A percentile compares a stretch with the other conserved stretches of the same genome.
Conservation (phyloP, 2,888 invertebrate genomes). For the Geophilus truncorum region DNA sequence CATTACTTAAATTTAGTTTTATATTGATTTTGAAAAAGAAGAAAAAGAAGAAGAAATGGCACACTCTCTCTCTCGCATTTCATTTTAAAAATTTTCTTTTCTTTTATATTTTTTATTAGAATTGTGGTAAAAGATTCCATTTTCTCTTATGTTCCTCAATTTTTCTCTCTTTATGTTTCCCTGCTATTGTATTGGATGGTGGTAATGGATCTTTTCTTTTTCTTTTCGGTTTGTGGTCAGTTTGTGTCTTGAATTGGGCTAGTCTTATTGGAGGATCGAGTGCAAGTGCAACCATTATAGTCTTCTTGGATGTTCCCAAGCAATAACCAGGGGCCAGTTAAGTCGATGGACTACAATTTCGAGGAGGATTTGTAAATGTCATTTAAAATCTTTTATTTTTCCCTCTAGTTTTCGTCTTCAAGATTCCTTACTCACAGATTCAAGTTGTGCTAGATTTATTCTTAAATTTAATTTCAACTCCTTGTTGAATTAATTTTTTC, state of each 20-base stretch:
- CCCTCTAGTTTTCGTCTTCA: not conserved
- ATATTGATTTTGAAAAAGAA: not conserved
- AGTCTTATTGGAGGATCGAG: not conserved
- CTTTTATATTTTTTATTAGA: not conserved
- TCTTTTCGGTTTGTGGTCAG: constrained; percentile 6
- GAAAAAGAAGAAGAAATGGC: no score
- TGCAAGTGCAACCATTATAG: constrained; percentile 11
- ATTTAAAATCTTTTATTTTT: not conserved
- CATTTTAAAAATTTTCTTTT: no score
- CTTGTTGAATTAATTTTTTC: not conserved
- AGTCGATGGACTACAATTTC: not conserved
- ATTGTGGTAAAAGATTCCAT: not conserved
- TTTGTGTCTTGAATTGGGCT: not conserved
- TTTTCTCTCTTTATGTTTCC: not conserved
- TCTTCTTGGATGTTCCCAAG: not conserved
- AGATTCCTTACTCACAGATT: no score
- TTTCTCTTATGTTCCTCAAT: not conserved
- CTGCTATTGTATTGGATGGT: not conserved
- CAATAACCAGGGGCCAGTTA: not conserved
- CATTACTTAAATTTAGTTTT: not conserved
- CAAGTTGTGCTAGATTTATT: no score
- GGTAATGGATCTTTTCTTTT: constrained; percentile 8
- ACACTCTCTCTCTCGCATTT: no score
- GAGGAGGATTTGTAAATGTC: not conserved
- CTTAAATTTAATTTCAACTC: not conserved